Percentiles rank a stretch among this genome's conserved stretches.
Conservation (phyloP, 2,888 invertebrate genomes). For the Apotomis capreana region DNA sequence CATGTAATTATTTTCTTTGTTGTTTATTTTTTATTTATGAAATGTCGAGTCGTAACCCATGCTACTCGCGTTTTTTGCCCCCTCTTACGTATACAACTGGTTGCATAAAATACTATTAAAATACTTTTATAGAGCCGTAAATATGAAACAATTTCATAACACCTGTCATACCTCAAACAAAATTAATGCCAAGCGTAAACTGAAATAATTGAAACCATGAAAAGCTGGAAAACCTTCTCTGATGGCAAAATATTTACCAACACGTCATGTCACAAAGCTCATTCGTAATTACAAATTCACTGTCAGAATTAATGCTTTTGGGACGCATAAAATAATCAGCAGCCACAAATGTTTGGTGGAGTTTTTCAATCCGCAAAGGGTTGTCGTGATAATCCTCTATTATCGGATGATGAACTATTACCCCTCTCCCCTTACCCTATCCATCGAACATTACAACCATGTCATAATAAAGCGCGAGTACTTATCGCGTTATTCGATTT, state of each 20-base stretch:
- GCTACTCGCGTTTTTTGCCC: too few species aligned
- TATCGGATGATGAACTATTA: slow-evolving; percentile 75
- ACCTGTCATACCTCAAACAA: background rate
- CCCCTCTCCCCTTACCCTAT: slow-evolving; percentile 31
- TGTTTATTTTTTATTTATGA: too few species aligned
- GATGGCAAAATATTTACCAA: slow-evolving; percentile 33
- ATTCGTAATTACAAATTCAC: slow-evolving; percentile 56
- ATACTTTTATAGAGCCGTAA: too few species aligned
- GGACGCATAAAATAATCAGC: slow-evolving; percentile 65
- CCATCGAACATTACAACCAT: background rate
- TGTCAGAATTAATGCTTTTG: slow-evolving; percentile 58
- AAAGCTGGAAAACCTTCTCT: slow-evolving; percentile 19
- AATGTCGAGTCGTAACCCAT: too few species aligned
- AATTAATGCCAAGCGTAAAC: background rate
- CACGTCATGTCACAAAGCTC: slow-evolving; percentile 21
- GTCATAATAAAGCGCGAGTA: background rate
- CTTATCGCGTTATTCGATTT: background rate
- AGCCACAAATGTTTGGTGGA: slow-evolving; percentile 70
- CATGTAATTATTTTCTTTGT: too few species aligned
- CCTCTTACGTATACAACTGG: too few species aligned
- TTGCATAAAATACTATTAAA: too few species aligned
- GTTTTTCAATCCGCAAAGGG: slow-evolving; percentile 79
- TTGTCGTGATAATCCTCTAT: slow-evolving; percentile 78
- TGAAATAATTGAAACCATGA: background rate
- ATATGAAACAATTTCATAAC: background rate